Percentiles rank a stretch among this genome's conserved stretches.
Conservation (phyloP, 2,797 vertebrate species). For the Premnoplex brunnescens region DNA sequence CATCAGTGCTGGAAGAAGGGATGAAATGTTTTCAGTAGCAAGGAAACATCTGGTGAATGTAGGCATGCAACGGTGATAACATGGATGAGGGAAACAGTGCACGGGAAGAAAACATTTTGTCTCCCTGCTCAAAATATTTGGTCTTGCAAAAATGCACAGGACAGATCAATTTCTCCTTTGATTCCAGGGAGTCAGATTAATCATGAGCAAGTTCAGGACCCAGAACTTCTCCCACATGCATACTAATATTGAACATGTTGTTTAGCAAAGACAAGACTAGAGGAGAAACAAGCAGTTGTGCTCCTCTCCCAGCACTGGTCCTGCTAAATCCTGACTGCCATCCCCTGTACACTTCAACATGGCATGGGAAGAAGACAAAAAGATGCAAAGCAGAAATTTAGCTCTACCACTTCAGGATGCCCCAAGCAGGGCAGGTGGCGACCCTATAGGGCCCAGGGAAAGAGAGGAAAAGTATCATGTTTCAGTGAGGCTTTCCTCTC, state of each 20-base stretch:
- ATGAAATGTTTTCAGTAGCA: background rate
- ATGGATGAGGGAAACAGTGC: accelerated
- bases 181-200: background rate
- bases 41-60: background rate
- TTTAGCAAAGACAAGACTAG: background rate
- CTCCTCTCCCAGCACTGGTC: background rate
- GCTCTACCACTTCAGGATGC: background rate
- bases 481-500: background rate
- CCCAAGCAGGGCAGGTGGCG: background rate
- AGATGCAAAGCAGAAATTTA: background rate
- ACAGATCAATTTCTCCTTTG: background rate
- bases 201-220: background rate
- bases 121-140: background rate
- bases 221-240: background rate
- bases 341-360: background rate
- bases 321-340: background rate
- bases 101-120: background rate
- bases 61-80: background rate
- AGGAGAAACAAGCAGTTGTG: background rate
- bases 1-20: background rate
- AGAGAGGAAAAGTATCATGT: accelerated
- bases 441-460: background rate
- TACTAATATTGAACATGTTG: background rate
- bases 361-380: background rate
- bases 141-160: background rate